A percentile compares a stretch with the other conserved stretches of the same genome.
Evolutionary conservation across 2,888 invertebrate species (phyloP).

Genomic region (Synergus gifuensis): DNA sequence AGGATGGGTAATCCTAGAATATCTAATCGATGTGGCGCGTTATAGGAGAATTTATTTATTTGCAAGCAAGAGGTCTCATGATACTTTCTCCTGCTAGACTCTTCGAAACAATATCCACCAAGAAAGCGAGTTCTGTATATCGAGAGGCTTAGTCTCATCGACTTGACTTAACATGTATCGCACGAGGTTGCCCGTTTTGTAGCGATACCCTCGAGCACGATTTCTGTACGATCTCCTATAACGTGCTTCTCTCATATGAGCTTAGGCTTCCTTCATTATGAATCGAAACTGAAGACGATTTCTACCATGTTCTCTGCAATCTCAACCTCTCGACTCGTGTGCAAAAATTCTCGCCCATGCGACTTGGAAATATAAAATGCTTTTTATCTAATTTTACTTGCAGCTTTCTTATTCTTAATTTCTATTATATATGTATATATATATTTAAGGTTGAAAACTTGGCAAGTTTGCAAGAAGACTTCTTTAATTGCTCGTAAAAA

Average conservation of each 20-base stretch:
- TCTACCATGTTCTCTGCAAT: conserved; percentile 45
- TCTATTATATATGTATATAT: not conserved
- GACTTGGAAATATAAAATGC: conserved; percentile 2
- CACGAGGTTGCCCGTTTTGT: conserved; percentile 26
- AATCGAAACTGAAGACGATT: conserved; percentile 51
- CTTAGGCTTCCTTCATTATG: conserved; percentile 39
- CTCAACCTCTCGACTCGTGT: conserved; percentile 1
- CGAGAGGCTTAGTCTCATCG: not conserved
- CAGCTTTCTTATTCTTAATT: not conserved
- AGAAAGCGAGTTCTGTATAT: conserved; percentile 20
- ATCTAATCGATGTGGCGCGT: conserved; percentile 28
- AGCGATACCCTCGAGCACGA: conserved; percentile 34
- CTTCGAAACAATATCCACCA: conserved; percentile 21
- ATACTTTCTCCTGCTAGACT: conserved; percentile 36
- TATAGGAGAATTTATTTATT: conserved; percentile 40
- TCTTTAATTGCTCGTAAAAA: conserved; percentile 24
- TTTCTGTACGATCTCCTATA: conserved; percentile 30
- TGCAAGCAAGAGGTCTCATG: conserved; percentile 26
- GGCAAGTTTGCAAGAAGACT: not conserved
- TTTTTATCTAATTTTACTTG: not conserved
- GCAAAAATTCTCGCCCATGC: not conserved
- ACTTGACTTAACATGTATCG: conserved; percentile 32
- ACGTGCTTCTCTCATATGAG: conserved; percentile 33
- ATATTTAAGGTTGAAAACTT: not conserved
- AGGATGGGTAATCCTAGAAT: conserved; percentile 28